Evolutionary conservation across 2,113 vertebrate species (phyloP).

Genomic region (Rhynchomys soricoides): DNA sequence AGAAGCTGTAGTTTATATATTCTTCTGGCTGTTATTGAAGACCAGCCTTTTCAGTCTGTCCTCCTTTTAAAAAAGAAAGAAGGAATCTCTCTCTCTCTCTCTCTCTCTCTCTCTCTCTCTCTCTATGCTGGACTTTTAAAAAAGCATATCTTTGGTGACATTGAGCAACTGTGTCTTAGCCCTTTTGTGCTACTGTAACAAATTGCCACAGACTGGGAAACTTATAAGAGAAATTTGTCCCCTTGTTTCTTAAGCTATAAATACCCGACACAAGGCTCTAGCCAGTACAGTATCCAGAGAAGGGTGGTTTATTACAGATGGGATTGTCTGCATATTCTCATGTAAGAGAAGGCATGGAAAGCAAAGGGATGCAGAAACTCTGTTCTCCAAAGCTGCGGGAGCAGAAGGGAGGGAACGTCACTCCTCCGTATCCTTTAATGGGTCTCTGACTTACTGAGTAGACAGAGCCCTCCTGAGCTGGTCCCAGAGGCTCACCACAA

Average conservation of each 20-base stretch:
- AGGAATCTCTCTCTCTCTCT: too few relatives aligned
- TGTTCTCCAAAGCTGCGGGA: not conserved
- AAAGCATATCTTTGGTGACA: not conserved
- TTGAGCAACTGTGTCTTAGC: not conserved
- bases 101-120: too few relatives aligned
- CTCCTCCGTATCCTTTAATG: not conserved
- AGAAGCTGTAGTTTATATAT: not conserved
- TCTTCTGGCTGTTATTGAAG: not conserved
- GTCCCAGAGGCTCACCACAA: not conserved
- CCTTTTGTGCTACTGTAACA: not conserved
- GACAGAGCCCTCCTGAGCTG: not conserved
- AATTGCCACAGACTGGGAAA: not conserved
- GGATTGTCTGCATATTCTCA: not conserved
- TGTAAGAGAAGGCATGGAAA: not conserved
- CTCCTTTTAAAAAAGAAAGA: not conserved
- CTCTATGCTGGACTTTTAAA: not conserved
- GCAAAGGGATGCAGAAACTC: not conserved
- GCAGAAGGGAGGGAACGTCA: not conserved
- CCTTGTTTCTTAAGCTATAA: not conserved
- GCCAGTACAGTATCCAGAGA: not conserved
- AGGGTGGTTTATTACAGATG: not conserved
- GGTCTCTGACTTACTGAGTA: not conserved
- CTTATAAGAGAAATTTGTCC: not conserved
- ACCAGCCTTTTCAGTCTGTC: not conserved
- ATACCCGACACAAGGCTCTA: not conserved